Base-by-base conservation (phyloP, 37 sponge, comb jelly and placozoan genomes). In the Geodia barretti region DNA sequence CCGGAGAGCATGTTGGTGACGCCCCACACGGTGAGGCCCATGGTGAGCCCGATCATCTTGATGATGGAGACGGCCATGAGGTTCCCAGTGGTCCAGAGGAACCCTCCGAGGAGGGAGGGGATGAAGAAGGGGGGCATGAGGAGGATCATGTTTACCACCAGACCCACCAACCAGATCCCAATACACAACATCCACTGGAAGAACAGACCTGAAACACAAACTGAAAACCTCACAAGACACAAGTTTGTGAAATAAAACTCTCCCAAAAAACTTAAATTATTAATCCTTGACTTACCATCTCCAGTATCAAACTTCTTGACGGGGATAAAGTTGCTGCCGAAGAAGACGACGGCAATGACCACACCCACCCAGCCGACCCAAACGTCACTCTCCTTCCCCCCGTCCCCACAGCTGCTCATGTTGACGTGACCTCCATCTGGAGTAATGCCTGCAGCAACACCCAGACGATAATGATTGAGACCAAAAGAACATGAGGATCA, bases 151-250 rank as follows among this genome's bases (percentile, higher is more conserved):
- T 95, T 88, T 43, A 87, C 79, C 40, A 92, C 92, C 63, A 95
- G 26, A 20, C 92, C 96, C 4, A 77, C 83, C 76, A 95, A 68
- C 89, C 92, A 92, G 21, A 95, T 92, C 3, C 90, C 96, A 41
- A 95, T 76, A 68, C 92, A 95, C 82, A 95, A 20, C 34, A 95
- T 65, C 96, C 96, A 95, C 72, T 95, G 96, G 47, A 95, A 95
- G 85, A 95, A 95, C 70, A 95, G 39, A 0, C 94, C 93, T 90
- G 39, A 0, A 40, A 19, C 38, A 75, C 32, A 26, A 19, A 39
- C 3, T 17, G 61, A 29, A 4, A 38, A 23, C 5, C 14, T 9
- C 14, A 58, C 8, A 29, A 28, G 75, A 21, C 0, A 54, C 29
- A 75, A 58, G 14, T 26, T 9, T 26, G 32, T 5, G 20, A 14